Evolutionary conservation across 2,797 vertebrate species (phyloP), one percentile per base, ranked within the genome.

Genomic region (Pagetopsis macropterus): DNA sequence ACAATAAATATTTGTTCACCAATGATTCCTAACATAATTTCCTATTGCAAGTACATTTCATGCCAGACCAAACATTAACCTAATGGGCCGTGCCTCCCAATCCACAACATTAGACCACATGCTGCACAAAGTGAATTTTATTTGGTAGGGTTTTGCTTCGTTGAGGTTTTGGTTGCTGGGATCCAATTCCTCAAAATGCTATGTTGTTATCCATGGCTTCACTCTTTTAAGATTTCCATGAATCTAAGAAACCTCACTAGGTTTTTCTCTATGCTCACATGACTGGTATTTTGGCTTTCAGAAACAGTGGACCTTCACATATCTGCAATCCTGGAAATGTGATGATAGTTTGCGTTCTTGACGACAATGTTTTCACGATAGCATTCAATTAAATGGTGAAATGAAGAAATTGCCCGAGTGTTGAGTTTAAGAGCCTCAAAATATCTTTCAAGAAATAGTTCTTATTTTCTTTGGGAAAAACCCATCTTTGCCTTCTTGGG

Each of bases 121-220:
- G 48, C 27, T 60, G 65, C 56, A 49, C 55, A 68, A 76, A 54
- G 31, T 23, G 17, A 58, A 70, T 80, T 67, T 68, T 62, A 4
- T 76, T 46, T 40, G 66, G 46, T 67, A n/a, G 43, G 2, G 11
- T 76, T 82, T 61, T 51, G 44, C 48, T 59, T 67, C 54, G 12
- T 57, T 78, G 78, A 67, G 61, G 70, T 65, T 79, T 72, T 64
- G 41, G 54, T 63, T 51, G 15, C 69, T 21, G 15, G 48, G 50
- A 80, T 72, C 33, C 45, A 65, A 3, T 82, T 72, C 64, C 58
- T 81, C 37, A 75, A 59, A 65, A 3, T 76, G 54, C 54, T 74
- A 31, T 64, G 72, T 54, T 73, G 45, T 75, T 66, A 59, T 60
- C 58, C 16, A 48, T 15, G 51, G 43, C 48, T 69, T 62, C 61